Evolutionary conservation across 1,140 invertebrate species (phyloP).

Genomic region (Chrysoperla carnea): DNA sequence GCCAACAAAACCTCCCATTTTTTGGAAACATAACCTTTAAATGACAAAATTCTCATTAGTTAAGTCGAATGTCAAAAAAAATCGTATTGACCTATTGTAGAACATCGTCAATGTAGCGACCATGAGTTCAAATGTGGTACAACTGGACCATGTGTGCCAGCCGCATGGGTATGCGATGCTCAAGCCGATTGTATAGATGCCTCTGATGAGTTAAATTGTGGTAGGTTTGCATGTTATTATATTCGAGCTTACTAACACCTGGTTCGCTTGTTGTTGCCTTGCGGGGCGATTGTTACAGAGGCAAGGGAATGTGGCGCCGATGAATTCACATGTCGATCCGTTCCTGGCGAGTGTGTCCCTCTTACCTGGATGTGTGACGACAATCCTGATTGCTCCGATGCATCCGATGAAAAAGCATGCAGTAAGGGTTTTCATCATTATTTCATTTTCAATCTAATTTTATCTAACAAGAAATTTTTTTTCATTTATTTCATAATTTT

Average conservation of each 20-base stretch:
- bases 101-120: neutral
- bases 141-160: slow-evolving; percentile 67
- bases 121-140: slow-evolving; percentile 43
- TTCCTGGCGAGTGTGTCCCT: slow-evolving; percentile 68
- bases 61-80: too few relatives aligned
- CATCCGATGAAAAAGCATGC: slow-evolving; percentile 69
- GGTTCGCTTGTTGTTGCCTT: slow-evolving; percentile 2
- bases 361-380: slow-evolving; percentile 85
- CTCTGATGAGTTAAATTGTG: slow-evolving; percentile 41
- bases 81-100: neutral
- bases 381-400: slow-evolving; percentile 70
- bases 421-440: slow-evolving; percentile 41
- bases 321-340: slow-evolving; percentile 67
- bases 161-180: slow-evolving; percentile 60
- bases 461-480: too few relatives aligned
- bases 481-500: too few relatives aligned
- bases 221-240: slow-evolving; percentile 3
- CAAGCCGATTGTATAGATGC: slow-evolving; percentile 62
- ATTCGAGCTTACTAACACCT: neutral
- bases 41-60: too few relatives aligned
- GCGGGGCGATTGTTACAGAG: slow-evolving; percentile 32
- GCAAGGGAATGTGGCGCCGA: slow-evolving; percentile 64
- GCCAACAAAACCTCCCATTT: too few relatives aligned
- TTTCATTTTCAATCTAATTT: too few relatives aligned
- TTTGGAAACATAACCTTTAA: too few relatives aligned